Evolutionary conservation across 1,140 invertebrate species (phyloP), one percentile per base, ranked within the genome.

Genomic region (Achatina immaculata): DNA sequence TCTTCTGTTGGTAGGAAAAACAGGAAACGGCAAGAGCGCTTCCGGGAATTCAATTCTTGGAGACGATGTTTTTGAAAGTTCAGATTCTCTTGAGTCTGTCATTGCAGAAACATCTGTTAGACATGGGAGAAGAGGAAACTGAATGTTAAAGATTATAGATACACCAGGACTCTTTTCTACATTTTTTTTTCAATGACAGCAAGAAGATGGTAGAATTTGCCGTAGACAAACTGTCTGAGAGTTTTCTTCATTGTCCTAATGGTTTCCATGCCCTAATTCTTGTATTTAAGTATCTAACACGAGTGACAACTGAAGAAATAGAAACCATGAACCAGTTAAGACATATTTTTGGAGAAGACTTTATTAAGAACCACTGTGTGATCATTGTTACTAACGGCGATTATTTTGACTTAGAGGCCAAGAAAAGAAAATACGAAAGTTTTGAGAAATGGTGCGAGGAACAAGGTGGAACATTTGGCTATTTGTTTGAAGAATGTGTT

Each of bases 331-430:
- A 68, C 14, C 9, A 16, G 21, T n/a, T 68, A 28, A 68, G 31
- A 34, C 21, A 68, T 11, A n/a, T 68, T 16, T 68, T 68, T 68
- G 65, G 65, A 14, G 65, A 68, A 34, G 65, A 68, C 31, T 68
- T 68, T 28, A 28, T 68, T 28, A 68, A 68, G 31, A 68, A 21
- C 14, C 31, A 68, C 28, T 68, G 65, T 31, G 31, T 68, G 14
- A 68, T 68, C 28, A 68, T 68, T 28, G 31, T 68, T 11, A 68
- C 65, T 11, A 14, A 28, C 65, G 65, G 65, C 14, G 65, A 68
- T 31, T 14, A 68, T 34, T 68, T 68, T 68, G n/a, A n/a, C n/a
- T n/a, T n/a, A n/a, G n/a, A n/a, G n/a, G 9, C 9, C 9, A 68
- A n/a, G 14, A 34, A 68, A 68, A 16, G 14, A 68, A 68, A 68